Evolutionary conservation across 1,140 invertebrate genomes (phyloP), one percentile per base, ranked within the genome.

Genomic region (Colletes latitarsis): DNA sequence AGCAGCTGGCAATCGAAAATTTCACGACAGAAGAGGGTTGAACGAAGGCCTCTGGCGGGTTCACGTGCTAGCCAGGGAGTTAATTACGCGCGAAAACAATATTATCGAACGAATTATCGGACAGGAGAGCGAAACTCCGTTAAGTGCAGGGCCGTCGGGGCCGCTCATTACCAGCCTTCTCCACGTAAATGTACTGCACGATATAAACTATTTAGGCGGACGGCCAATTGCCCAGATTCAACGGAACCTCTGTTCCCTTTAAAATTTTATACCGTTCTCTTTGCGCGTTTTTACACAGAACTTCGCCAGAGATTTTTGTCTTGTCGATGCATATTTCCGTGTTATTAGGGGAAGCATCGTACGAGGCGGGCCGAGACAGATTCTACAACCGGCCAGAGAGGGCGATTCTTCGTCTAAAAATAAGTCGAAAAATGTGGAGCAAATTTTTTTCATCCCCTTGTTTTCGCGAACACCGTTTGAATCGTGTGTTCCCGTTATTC

Each of bases 51-150:
- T 1, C 49, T 12, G 71, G n/a, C 17, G 46, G 39, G 80, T 72
- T 67, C 72, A 60, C 52, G 77, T 71, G 55, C 73, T 74, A 30
- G 70, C 49, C 67, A 74, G 70, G 30, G 77, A 82, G 78, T 88
- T 86, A 89, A 89, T 89, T 89, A 88, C 87, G 76, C 77, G 81
- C 75, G 84, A 83, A 88, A 89, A 83, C 82, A 86, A 88, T 87
- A 87, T 89, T 86, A 82, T 87, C 86, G 80, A 86, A 86, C 81
- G 84, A 86, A 89, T 86, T 89, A 85, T 82, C 74, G 86, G 78
- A 84, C 70, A 83, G 69, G 75, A 67, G 77, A 74, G 78, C 75
- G 79, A 80, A 88, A 88, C 84, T 88, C 85, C 41, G 75, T 83
- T 77, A 87, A 88, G 82, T 81, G 78, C 76, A 69, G 63, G 71